Evolutionary conservation across 1,140 invertebrate species (phyloP).

Genomic region (Plectrocnemia conspersa): DNA sequence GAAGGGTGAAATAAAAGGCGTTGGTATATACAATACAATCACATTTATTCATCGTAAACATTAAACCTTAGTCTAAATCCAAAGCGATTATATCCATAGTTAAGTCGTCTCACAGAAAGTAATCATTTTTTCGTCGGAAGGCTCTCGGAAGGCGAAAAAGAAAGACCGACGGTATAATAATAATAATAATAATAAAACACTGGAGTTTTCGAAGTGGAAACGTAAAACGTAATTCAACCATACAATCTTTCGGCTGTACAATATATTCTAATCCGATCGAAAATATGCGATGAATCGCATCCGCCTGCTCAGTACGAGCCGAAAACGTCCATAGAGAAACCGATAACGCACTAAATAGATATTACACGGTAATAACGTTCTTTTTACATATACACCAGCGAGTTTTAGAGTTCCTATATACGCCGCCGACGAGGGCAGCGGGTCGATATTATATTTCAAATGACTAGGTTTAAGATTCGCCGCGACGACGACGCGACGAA

Average conservation of each 20-base stretch:
- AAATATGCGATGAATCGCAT: too few relatives aligned
- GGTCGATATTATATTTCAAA: constrained; percentile 52
- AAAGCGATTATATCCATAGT: constrained; percentile 31
- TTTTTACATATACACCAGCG: constrained; percentile 54
- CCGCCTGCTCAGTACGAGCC: too few relatives aligned
- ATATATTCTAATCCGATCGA: too few relatives aligned
- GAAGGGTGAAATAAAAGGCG: constrained; percentile 14
- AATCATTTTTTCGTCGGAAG: too few relatives aligned
- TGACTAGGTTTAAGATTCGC: constrained; percentile 46
- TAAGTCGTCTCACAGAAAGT: background rate
- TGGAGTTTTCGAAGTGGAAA: too few relatives aligned
- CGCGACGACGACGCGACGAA: constrained; percentile 7
- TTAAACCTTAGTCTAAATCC: constrained; percentile 35
- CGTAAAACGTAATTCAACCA: too few relatives aligned
- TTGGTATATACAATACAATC: constrained; percentile 32
- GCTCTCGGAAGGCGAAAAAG: too few relatives aligned
- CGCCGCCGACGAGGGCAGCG: constrained; percentile 47
- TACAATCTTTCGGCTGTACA: too few relatives aligned
- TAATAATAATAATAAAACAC: too few relatives aligned
- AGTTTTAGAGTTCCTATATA: constrained; percentile 57
- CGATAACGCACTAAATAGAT: constrained; percentile 43
- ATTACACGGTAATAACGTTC: constrained; percentile 52
- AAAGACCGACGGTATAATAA: too few relatives aligned
- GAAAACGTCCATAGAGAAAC: too few relatives aligned
- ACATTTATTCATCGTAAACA: constrained; percentile 37